A percentile compares a stretch with the other conserved stretches of the same genome.
These are phyloP conservation scores for Eristalis pertinax DNA, from an alignment of 2,888 invertebrate genomes.

Conservation along the genomic window DNA sequence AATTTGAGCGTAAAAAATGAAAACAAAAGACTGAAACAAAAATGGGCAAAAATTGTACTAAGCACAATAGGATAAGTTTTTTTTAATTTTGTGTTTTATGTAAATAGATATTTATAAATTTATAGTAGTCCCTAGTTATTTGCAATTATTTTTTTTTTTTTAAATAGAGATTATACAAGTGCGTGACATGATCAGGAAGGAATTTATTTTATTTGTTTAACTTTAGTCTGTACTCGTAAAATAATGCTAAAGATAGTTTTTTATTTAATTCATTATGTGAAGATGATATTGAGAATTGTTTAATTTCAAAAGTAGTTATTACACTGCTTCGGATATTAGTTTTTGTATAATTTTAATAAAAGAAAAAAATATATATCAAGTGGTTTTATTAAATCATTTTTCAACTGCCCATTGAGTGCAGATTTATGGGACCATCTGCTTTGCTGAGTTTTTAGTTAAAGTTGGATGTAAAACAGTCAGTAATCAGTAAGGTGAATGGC, in stretches of 20 bases:
- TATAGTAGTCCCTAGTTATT: conserved; percentile 48
- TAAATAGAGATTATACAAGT: conserved; percentile 36
- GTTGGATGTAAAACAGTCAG: too few species aligned
- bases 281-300: conserved; percentile 23
- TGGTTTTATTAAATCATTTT: neutral
- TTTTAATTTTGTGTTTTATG: conserved; percentile 51
- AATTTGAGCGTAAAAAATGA: conserved; percentile 72
- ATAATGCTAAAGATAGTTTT: neutral
- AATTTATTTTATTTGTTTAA: neutral
- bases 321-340: conserved; percentile 48
- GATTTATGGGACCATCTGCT: too few species aligned
- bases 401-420: neutral
- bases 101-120: conserved; percentile 51
- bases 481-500: too few species aligned
- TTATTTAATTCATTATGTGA: conserved; percentile 39
- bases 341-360: conserved; percentile 54
- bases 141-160: neutral
- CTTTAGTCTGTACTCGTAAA: neutral
- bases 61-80: conserved; percentile 46
- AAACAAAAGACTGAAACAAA: conserved; percentile 80
- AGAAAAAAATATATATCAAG: neutral
- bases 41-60: conserved; percentile 58
- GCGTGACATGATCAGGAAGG: neutral
- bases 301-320: conserved; percentile 29
- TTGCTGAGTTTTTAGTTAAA: too few species aligned